Base-by-base conservation (phyloP, 2,797 vertebrate genomes). In the Pseudopleuronectes americanus region DNA sequence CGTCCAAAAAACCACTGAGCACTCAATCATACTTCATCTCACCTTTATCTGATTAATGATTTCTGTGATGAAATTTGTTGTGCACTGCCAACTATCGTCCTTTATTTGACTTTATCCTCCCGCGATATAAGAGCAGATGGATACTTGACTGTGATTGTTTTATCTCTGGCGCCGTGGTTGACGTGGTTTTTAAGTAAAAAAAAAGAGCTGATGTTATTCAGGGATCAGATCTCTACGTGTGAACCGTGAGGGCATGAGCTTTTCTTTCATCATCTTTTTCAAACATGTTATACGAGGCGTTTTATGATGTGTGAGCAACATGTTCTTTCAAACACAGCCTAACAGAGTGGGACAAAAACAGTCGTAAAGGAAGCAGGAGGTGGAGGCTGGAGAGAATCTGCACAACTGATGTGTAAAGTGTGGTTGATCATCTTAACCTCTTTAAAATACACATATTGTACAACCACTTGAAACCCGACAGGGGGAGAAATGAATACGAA, bases 231-330 rank as follows among this genome's bases (percentile, higher is more conserved):
- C 43, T 19, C 43, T 16, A 16, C 41, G 9, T 43, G 41, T 43
- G 10, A 47, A 47, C 14, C 26, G 7, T 55, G 22, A 61, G 2
- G 22, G 2, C 33, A 41, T 7, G 13, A 36, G 36, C 55, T 47
- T n/a, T 62, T 16, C 16, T 43, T 16, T 14, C 41, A 43, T 43
- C 14, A 13, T 17, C 14, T 7, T n/a, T 61, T 64, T 43, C 16
- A 38, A 55, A 22, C 13, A 19, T 51, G 22, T 53, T 47, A 59
- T 7, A 62, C 21, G 3, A 36, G n/a, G 24, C 6, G 7, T 68
- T 79, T 74, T 55, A 58, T 45, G 38, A 68, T 13, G 19, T 70
- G 36, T 10, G 12, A 38, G 10, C 36, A 13, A 38, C 36, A 4
- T 13, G 36, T 45, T 5, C 41, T 43, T 14, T 43, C 4, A 13